These are phyloP conservation scores for Nicator chloris DNA, from an alignment of 2,113 vertebrate species.

Conservation along the genomic window DNA sequence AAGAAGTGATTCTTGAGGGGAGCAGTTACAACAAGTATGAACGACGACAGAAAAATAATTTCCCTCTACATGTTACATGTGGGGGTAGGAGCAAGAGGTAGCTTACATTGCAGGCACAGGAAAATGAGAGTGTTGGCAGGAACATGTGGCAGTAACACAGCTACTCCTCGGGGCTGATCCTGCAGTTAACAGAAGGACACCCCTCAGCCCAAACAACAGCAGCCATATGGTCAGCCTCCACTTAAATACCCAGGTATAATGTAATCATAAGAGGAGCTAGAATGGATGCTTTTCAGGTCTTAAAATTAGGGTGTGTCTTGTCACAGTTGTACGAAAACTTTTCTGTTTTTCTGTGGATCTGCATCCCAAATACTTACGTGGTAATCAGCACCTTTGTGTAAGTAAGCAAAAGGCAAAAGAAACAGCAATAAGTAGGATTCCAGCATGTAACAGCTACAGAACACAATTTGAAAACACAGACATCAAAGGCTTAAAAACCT, in stretches of 20 bases:
- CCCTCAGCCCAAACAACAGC: neutral
- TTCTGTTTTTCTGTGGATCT: neutral
- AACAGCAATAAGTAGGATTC: neutral
- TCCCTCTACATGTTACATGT: fast-evolving
- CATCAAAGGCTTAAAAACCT: fast-evolving
- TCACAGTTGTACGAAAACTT: neutral
- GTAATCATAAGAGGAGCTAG: neutral
- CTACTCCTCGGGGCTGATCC: neutral
- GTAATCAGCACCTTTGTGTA: neutral
- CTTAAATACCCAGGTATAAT: neutral
- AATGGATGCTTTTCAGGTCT: neutral
- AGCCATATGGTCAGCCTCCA: neutral
- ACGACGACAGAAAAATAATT: neutral
- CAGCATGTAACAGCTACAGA: neutral
- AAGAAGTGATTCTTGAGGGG: neutral
- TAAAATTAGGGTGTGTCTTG: neutral
- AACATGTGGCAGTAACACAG: neutral
- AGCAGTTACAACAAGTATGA: neutral
- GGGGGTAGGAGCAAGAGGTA: neutral
- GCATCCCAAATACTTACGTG: fast-evolving
- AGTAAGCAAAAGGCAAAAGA: neutral
- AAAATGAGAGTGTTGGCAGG: neutral
- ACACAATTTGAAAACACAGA: neutral
- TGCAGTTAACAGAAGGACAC: too few species aligned
- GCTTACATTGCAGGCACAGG: neutral